Conservation (phyloP, 2,113 vertebrate genomes). For the Gobiocypris rarus region DNA sequence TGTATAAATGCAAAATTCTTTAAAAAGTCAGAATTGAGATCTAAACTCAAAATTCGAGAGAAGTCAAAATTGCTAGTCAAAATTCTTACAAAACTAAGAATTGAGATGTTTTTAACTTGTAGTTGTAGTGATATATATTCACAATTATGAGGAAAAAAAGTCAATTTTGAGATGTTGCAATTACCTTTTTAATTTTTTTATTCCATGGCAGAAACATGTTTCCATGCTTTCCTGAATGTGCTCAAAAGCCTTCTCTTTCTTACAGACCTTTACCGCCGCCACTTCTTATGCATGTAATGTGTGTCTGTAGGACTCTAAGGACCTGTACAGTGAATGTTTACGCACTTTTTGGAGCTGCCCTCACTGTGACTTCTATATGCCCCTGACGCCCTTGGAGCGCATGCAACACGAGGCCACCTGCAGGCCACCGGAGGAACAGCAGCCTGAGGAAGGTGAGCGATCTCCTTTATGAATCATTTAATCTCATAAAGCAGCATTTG, state of each 20-base stretch:
- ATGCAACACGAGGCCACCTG: slow-evolving; percentile 84
- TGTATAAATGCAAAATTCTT: no score
- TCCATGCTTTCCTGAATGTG: neutral
- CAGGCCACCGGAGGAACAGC: slow-evolving; percentile 67
- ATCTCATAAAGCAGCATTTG: neutral
- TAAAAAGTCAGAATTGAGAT: no score
- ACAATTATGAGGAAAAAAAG: no score
- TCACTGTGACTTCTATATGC: slow-evolving; percentile 84
- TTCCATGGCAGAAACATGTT: neutral
- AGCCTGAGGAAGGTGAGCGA: slow-evolving; percentile 57
- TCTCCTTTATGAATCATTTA: neutral
- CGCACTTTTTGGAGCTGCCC: slow-evolving; percentile 92
- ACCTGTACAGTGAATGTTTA: slow-evolving; percentile 90
- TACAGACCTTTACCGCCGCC: neutral
- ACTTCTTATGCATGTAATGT: neutral
- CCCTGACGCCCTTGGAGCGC: slow-evolving; percentile 87
- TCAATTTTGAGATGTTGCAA: no score
- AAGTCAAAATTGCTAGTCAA: no score
- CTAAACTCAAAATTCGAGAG: no score
- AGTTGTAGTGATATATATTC: neutral
- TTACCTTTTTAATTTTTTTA: no score
- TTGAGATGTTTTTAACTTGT: neutral
- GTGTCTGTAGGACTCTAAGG: slow-evolving; percentile 75
- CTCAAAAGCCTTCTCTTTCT: slow-evolving; percentile 2
- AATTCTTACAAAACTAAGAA: no score